phyloP scores from a whole-genome alignment of 2,888 invertebrate species.

The Tribolium freemani region DNA sequence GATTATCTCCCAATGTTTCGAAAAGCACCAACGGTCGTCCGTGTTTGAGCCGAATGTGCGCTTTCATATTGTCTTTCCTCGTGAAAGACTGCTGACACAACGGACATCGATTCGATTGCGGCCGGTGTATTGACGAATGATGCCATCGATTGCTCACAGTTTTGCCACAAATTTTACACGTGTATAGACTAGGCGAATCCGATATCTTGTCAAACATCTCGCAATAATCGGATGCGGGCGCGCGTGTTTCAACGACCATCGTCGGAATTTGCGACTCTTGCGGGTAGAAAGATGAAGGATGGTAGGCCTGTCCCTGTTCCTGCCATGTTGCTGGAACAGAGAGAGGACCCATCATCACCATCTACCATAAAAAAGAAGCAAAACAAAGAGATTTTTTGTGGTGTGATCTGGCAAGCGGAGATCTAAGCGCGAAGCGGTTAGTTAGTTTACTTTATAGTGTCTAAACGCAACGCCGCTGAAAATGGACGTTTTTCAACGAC shows the following conservation, averaged over 20 bases:
- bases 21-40: slow-evolving; percentile 43
- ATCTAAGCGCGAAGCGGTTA: slow-evolving; percentile 7
- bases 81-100: slow-evolving; percentile 76
- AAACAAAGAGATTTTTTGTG: background rate
- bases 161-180: slow-evolving; percentile 77
- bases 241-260: slow-evolving; percentile 40
- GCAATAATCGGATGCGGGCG: slow-evolving; percentile 58
- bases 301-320: slow-evolving; percentile 57
- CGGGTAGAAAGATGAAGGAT: slow-evolving; percentile 48
- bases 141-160: slow-evolving; percentile 78
- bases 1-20: slow-evolving; percentile 22
- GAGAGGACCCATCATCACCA: slow-evolving; percentile 59
- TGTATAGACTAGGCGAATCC: slow-evolving; percentile 67
- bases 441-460: background rate
- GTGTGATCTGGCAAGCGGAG: background rate
- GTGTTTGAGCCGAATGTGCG: slow-evolving; percentile 77
- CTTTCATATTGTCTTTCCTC: slow-evolving; percentile 77
- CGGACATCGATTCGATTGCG: slow-evolving; percentile 75
- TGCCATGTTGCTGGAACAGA: slow-evolving; percentile 64
- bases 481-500: no score
- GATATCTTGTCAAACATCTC: slow-evolving; percentile 60
- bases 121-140: slow-evolving; percentile 77
- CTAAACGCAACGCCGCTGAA: no score
- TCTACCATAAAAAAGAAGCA: slow-evolving; percentile 46
- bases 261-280: slow-evolving; percentile 25